A percentile compares a stretch with the other conserved stretches of the same genome.
These are phyloP conservation scores for Exaiptasia diaphana DNA, from an alignment of 64 coral and sea anemone species.

Conservation along the genomic window DNA sequence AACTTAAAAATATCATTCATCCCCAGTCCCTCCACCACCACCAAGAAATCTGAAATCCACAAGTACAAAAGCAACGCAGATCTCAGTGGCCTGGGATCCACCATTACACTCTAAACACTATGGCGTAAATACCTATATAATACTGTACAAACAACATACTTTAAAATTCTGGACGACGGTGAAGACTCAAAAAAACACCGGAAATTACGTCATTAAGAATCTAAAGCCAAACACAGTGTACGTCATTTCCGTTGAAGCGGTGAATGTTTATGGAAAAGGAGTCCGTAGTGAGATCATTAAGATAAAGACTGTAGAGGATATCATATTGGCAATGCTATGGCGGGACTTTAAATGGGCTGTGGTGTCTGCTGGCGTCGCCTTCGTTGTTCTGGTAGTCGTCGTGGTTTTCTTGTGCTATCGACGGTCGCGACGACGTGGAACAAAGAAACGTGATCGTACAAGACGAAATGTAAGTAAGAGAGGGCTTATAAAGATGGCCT, in stretches of 20 bases:
- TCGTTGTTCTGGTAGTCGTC: slow-evolving; percentile 48
- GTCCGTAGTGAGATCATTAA: slow-evolving; percentile 15
- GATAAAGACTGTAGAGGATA: slow-evolving; percentile 29
- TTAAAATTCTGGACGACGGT: slow-evolving; percentile 22
- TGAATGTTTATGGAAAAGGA: slow-evolving; percentile 56
- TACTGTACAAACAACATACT: slow-evolving; percentile 57
- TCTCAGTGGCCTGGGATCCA: slow-evolving; percentile 36
- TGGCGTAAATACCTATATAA: slow-evolving; percentile 35
- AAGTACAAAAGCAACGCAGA: slow-evolving; percentile 40
- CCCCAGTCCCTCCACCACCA: slow-evolving; percentile 48
- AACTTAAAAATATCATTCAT: background rate
- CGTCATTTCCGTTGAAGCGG: slow-evolving; percentile 33
- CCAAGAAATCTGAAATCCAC: slow-evolving; percentile 13
- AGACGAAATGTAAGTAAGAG: background rate
- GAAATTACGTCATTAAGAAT: slow-evolving; percentile 29
- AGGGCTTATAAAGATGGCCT: too few relatives aligned
- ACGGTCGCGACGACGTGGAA: background rate
- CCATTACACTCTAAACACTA: slow-evolving; percentile 51
- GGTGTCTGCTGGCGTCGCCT: background rate
- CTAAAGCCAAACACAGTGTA: slow-evolving; percentile 49
- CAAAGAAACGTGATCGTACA: background rate
- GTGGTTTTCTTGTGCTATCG: slow-evolving; percentile 32
- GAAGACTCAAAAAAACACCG: slow-evolving; percentile 6
- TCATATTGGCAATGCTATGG: background rate
- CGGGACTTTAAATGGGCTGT: background rate